Base-by-base conservation (phyloP, 1,140 invertebrate species). In the Leptestheria dahalacensis region DNA sequence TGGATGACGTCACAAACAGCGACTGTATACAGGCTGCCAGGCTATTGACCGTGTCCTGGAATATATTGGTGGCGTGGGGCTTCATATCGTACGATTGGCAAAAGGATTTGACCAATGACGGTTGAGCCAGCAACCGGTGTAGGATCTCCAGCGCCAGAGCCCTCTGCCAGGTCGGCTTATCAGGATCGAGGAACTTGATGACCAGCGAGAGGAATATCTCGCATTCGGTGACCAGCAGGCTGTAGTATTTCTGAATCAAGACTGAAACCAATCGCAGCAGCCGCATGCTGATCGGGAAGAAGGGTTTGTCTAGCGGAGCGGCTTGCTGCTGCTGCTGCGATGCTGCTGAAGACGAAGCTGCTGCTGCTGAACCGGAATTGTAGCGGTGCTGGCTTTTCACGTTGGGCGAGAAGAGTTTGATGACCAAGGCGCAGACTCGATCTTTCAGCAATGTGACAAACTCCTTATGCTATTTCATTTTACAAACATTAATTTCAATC, bases 131-230 rank as follows among this genome's bases (percentile, higher is more conserved):
- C 74, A 98, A 85, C 73, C 92, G 94, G 70, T 97, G 91, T 21
- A 98, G 76, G 2, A 97, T 92, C 78, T 98, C 95, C 11, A 99
- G 71, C 0, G 95, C 93, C 48, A 97, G 71, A 15, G 91, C 88
- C 57, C 94, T 76, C 70, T 98, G 94, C 95, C 96, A 99, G 48
- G 83, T 77, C 24, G 91, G 90, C 73, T 96, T 95, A 66, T 98
- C 95, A 11, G 88, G 85, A 73, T 97, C 93, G 68, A 99, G 72
- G 75, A 98, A 97, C 72, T 97, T 97, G 3, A 98, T 89, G 41
- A 98, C 86, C 29, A 98, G 74, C 1, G 93, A 96, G 48, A 98
- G 75, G 72, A 99, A 97, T 67, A 99, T 98, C 76, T 99, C 96
- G 74, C 93, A 97, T 73, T 99, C 95, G 3, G 94, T 97, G 69